phyloP scores from a whole-genome alignment of 2,113 vertebrate species.

The Monarcha castaneiventris region DNA sequence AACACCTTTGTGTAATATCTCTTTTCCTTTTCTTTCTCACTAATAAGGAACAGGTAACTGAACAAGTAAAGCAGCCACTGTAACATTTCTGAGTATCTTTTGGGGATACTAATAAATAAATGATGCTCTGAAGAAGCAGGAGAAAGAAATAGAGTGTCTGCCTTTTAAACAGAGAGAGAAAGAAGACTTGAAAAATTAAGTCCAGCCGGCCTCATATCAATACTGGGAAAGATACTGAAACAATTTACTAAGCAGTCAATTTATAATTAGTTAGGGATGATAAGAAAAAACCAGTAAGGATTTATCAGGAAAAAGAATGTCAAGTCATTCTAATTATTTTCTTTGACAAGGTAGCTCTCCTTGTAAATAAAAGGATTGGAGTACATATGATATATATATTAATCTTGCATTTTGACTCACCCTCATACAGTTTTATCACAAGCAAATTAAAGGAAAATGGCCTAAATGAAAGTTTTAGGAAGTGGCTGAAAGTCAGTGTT shows the following conservation, averaged over 20 bases:
- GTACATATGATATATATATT: neutral
- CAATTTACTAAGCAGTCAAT: conserved; percentile 31
- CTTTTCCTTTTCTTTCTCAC: neutral
- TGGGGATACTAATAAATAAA: neutral
- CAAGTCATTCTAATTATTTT: neutral
- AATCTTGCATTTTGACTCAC: neutral
- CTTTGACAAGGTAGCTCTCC: conserved; percentile 5
- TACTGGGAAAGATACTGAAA: conserved; percentile 30
- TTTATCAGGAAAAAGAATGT: conserved; percentile 16
- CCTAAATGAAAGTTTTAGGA: neutral
- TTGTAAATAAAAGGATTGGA: neutral
- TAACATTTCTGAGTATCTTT: neutral
- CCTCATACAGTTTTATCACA: neutral
- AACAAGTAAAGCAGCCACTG: neutral
- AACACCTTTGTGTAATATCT: neutral
- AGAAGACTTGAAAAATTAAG: conserved; percentile 31
- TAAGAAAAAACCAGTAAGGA: conserved; percentile 15
- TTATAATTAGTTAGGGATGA: conserved; percentile 36
- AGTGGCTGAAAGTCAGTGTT: neutral
- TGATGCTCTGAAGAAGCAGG: neutral
- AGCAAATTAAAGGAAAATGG: neutral
- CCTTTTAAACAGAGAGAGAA: neutral
- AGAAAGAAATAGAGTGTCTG: neutral
- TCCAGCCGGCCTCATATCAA: conserved; percentile 40
- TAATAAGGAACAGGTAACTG: neutral